Conservation (phyloP, 2,113 vertebrate species). For the Dasyurus viverrinus region DNA sequence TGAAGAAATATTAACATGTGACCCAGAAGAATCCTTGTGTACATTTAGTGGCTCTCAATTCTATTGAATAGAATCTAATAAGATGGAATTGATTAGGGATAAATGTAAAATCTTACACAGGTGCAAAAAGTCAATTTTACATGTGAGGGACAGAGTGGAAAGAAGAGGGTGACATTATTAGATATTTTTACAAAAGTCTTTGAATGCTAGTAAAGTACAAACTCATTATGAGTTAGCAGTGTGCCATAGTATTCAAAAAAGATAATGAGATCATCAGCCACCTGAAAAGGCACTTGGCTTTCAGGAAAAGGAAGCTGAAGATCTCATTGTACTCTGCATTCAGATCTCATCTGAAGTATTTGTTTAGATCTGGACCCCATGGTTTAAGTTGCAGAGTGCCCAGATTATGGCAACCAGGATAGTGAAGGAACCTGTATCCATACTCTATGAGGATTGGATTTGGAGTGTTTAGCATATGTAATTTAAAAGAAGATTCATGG, state of each 20-base stretch:
- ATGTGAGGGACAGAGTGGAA: not conserved
- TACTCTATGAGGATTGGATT: too few relatives aligned
- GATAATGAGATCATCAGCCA: not conserved
- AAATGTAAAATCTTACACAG: not conserved
- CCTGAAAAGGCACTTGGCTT: not conserved
- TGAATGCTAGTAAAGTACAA: not conserved
- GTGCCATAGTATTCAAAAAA: not conserved
- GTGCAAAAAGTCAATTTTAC: not conserved
- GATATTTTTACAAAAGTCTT: not conserved
- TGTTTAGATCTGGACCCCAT: not conserved
- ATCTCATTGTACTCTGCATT: not conserved
- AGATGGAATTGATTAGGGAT: not conserved
- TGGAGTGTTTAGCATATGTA: too few relatives aligned
- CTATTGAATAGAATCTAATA: not conserved
- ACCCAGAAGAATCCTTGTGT: not conserved
- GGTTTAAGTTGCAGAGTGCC: too few relatives aligned
- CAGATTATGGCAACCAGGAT: too few relatives aligned
- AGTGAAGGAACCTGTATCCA: too few relatives aligned
- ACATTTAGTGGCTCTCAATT: not conserved
- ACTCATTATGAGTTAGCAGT: not conserved
- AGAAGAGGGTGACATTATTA: not conserved
- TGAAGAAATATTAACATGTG: not conserved
- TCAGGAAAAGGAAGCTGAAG: not conserved
- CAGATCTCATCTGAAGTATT: not conserved
- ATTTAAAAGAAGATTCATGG: too few relatives aligned